A percentile compares a stretch with the other conserved stretches of the same genome.
phyloP scores from a whole-genome alignment of 2,113 vertebrate genomes.

The Labeo catla region DNA sequence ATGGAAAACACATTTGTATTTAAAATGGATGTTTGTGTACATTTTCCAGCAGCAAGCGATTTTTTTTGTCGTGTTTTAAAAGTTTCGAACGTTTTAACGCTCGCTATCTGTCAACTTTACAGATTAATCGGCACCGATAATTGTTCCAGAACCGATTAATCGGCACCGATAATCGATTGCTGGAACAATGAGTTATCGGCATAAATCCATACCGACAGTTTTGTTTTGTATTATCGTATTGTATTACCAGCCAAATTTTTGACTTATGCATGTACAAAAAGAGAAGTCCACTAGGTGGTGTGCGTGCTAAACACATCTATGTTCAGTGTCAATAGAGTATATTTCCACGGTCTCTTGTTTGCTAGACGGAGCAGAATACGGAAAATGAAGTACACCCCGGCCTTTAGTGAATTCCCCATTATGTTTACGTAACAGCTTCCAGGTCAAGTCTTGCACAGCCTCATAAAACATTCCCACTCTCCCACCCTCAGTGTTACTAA shows the following conservation, averaged over 20 bases:
- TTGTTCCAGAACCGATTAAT: background rate
- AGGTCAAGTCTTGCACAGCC: constrained; percentile 55
- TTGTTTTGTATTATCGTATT: too few species aligned
- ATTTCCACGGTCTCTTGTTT: background rate
- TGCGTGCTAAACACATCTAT: background rate
- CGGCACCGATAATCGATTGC: background rate
- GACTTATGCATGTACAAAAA: background rate
- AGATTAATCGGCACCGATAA: background rate
- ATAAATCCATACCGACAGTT: background rate
- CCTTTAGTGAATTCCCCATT: constrained; percentile 16
- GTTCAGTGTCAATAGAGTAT: background rate
- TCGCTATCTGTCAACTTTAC: background rate
- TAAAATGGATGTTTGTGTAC: background rate
- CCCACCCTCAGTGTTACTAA: constrained; percentile 32
- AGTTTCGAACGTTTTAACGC: background rate
- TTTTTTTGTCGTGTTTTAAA: background rate
- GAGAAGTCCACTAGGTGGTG: background rate
- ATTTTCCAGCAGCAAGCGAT: background rate
- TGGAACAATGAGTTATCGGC: background rate
- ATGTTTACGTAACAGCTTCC: constrained; percentile 50
- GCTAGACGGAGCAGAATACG: background rate
- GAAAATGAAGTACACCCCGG: background rate
- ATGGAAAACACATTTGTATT: background rate
- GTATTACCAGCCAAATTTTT: background rate
- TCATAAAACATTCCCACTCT: constrained; percentile 51